Conservation (phyloP, 2,888 invertebrate species). For the Philopedon plagiatum region DNA sequence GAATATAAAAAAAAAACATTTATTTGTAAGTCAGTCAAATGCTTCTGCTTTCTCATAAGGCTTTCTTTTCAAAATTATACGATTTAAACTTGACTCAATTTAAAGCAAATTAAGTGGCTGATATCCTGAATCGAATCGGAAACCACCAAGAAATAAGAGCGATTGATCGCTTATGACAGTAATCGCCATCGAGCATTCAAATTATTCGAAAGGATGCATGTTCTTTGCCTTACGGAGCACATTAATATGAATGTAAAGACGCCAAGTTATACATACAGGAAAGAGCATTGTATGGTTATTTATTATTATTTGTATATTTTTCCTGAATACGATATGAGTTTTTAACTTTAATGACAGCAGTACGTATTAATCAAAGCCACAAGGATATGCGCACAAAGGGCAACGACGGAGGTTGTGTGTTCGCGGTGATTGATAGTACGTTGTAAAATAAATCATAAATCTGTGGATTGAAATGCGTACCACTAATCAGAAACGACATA, state of each 20-base stretch:
- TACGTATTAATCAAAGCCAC: slow-evolving; percentile 53
- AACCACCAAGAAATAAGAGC: slow-evolving; percentile 32
- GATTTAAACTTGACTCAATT: slow-evolving; percentile 32
- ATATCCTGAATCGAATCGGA: slow-evolving; percentile 41
- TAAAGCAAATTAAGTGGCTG: slow-evolving; percentile 19
- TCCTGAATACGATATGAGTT: slow-evolving; percentile 53
- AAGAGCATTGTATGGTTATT: slow-evolving; percentile 57
- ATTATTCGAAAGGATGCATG: slow-evolving; percentile 45
- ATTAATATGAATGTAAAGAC: slow-evolving; percentile 52
- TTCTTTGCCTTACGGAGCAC: slow-evolving; percentile 40
- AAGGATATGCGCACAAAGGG: slow-evolving; percentile 50
- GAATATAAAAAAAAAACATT: too few species aligned
- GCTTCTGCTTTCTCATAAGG: slow-evolving; percentile 17
- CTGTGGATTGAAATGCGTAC: slow-evolving; percentile 51
- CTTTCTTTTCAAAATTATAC: slow-evolving; percentile 30
- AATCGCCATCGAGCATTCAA: slow-evolving; percentile 40
- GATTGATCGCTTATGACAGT: slow-evolving; percentile 44
- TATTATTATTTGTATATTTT: slow-evolving; percentile 55
- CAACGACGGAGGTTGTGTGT: slow-evolving; percentile 36
- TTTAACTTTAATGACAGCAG: slow-evolving; percentile 50
- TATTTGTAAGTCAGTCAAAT: too few species aligned
- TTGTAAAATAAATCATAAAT: slow-evolving; percentile 57
- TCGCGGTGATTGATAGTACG: slow-evolving; percentile 52
- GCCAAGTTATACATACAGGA: slow-evolving; percentile 53
- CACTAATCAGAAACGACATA: slow-evolving; percentile 54